phyloP scores from a whole-genome alignment of 2,113 vertebrate genomes.

The Drymodes brunneopygia region DNA sequence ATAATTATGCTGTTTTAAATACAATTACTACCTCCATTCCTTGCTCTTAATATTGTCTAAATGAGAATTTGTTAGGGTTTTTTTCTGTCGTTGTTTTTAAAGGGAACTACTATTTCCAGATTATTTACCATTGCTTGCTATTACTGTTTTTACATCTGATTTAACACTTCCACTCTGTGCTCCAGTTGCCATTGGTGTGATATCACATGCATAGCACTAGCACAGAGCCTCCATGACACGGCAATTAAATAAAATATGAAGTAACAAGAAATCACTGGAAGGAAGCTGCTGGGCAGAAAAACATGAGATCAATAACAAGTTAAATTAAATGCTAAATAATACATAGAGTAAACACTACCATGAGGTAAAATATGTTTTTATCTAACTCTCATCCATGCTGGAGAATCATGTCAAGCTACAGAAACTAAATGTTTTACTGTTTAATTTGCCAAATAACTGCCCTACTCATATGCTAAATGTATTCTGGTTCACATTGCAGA shows the following conservation, averaged over 20 bases:
- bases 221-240: not conserved
- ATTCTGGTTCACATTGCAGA: not conserved
- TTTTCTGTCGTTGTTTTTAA: not conserved
- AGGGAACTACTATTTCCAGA: not conserved
- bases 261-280: not conserved
- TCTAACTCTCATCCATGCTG: not conserved
- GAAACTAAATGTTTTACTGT: not conserved
- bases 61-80: fast-evolving
- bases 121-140: not conserved
- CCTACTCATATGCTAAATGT: not conserved
- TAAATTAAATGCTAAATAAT: not conserved
- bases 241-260: not conserved
- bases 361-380: not conserved
- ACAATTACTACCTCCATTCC: not conserved
- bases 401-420: not conserved
- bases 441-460: not conserved
- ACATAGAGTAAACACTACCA: not conserved
- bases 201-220: not conserved
- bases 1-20: not conserved
- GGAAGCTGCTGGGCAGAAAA: not conserved
- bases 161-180: not conserved
- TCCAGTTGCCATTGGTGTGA: not conserved
- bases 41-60: not conserved
- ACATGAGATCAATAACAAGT: not conserved
- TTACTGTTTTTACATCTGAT: not conserved